A percentile compares a stretch with the other conserved stretches of the same genome.
These are phyloP conservation scores for Matsumurasca onukii DNA, from an alignment of 1,140 invertebrate genomes.

Conservation along the genomic window DNA sequence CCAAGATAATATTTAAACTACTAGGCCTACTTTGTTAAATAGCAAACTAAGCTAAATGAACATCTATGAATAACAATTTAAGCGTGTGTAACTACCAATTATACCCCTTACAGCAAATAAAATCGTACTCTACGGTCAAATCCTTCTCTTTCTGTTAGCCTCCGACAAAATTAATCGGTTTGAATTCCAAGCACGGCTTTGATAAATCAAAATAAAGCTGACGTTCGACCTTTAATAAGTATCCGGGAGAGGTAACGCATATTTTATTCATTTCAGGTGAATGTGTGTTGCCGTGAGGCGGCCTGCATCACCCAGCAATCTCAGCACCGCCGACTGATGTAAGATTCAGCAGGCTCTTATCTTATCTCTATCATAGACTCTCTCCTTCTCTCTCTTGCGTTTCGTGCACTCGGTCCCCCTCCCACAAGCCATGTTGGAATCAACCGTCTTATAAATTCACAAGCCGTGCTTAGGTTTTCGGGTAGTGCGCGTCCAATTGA, in stretches of 20 bases:
- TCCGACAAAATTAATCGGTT: no score
- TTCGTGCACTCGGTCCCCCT: neutral
- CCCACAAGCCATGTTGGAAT: neutral
- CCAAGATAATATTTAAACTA: no score
- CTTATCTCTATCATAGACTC: no score
- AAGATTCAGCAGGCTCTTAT: neutral
- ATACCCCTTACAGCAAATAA: neutral
- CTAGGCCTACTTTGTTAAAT: no score
- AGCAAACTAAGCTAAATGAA: neutral
- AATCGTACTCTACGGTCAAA: neutral
- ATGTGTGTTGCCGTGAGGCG: constrained; percentile 19
- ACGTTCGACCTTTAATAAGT: neutral
- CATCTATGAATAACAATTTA: neutral
- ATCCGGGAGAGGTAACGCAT: neutral
- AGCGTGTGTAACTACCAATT: neutral
- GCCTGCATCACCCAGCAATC: no score
- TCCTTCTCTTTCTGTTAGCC: neutral
- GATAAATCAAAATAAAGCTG: neutral
- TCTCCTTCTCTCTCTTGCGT: no score
- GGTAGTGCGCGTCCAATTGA: no score
- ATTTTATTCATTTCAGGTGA: constrained; percentile 15
- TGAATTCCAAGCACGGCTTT: no score
- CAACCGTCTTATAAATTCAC: neutral
- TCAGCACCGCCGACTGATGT: neutral
- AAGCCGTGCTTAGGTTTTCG: neutral